Percentiles rank a stretch among this genome's conserved stretches.
Evolutionary conservation across 1,140 invertebrate genomes (phyloP).

Genomic region (Ceratosolen solmsi): DNA sequence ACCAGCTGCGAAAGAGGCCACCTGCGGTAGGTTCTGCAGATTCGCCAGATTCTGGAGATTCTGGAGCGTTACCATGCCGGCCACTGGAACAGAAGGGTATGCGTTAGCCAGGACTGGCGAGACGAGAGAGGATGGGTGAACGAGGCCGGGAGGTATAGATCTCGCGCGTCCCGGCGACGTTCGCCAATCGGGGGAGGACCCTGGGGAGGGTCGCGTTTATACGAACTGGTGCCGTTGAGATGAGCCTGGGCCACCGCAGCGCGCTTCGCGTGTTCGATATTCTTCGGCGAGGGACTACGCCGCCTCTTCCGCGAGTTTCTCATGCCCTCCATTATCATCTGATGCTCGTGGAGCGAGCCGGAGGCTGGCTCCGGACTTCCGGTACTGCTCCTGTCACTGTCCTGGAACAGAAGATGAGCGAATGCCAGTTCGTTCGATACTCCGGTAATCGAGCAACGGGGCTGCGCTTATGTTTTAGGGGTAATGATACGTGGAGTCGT

Average conservation of each 20-base stretch:
- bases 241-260: constrained; percentile 74
- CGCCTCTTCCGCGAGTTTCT: constrained; percentile 68
- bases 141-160: not conserved
- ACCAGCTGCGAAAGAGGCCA: constrained; percentile 80
- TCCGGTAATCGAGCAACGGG: not conserved
- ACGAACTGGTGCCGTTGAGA: constrained; percentile 85
- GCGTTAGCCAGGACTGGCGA: not conserved
- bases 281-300: constrained; percentile 68
- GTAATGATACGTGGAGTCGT: no score
- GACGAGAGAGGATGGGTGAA: not conserved
- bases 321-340: constrained; percentile 69
- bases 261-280: constrained; percentile 71
- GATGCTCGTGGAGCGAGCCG: constrained; percentile 70
- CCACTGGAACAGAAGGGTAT: constrained; percentile 74
- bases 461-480: no score
- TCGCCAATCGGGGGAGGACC: no score
- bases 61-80: constrained; percentile 83
- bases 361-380: constrained; percentile 78
- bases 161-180: not conserved
- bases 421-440: not conserved
- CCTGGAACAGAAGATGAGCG: constrained; percentile 72
- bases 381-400: constrained; percentile 80
- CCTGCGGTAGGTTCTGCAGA: constrained; percentile 79
- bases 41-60: constrained; percentile 85
- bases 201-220: constrained; percentile 56